Evolutionary conservation across 2,113 vertebrate species (phyloP).

Genomic region (Acanthochromis polyacanthus): DNA sequence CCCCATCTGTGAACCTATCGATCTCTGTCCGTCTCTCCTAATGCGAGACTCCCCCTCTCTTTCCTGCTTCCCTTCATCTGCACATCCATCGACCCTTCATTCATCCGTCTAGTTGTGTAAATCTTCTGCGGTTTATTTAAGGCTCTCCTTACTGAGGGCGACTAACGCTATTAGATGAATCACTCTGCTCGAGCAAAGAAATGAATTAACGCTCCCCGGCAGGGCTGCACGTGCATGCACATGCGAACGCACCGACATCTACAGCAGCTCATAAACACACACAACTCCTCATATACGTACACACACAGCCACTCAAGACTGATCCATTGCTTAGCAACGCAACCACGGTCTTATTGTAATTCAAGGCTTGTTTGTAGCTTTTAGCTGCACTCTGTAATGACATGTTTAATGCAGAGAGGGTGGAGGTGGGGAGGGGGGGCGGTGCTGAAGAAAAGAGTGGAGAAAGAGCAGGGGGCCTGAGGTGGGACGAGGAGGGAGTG

Average conservation of each 20-base stretch:
- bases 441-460: slow-evolving; percentile 50
- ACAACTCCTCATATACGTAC: slow-evolving; percentile 31
- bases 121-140: slow-evolving; percentile 52
- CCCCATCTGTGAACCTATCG: slow-evolving; percentile 46
- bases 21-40: slow-evolving; percentile 36
- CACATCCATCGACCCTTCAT: not conserved
- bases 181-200: slow-evolving; percentile 54
- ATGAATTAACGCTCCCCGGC: slow-evolving; percentile 35
- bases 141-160: slow-evolving; percentile 7
- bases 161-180: slow-evolving; percentile 57
- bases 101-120: slow-evolving; percentile 33
- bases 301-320: slow-evolving; percentile 73
- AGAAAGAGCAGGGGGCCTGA: slow-evolving; percentile 53
- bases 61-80: slow-evolving; percentile 38
- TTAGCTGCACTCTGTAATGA: slow-evolving; percentile 89
- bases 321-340: slow-evolving; percentile 88
- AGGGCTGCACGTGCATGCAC: slow-evolving; percentile 5
- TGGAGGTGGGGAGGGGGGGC: slow-evolving; percentile 57
- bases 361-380: slow-evolving; percentile 90
- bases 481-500: slow-evolving; percentile 64
- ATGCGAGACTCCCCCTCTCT: slow-evolving; percentile 30
- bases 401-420: slow-evolving; percentile 84
- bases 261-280: slow-evolving; percentile 58
- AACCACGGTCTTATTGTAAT: slow-evolving; percentile 88
- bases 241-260: slow-evolving; percentile 24